Evolutionary conservation across 2,113 vertebrate genomes (phyloP).

Genomic region (Limanda limanda): DNA sequence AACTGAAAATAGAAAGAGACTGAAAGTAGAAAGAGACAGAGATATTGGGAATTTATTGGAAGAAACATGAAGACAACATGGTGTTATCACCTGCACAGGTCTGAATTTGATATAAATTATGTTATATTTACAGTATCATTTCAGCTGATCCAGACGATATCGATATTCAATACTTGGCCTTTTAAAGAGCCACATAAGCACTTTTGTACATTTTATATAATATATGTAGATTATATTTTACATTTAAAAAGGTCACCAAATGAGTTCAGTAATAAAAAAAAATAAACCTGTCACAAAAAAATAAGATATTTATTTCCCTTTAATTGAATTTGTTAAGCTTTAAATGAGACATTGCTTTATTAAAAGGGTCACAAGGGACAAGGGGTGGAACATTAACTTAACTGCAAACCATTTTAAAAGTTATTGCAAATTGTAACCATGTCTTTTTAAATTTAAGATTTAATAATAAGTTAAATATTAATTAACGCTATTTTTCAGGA

Average conservation of each 20-base stretch:
- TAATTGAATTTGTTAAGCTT: too few relatives aligned
- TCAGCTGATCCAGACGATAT: background rate
- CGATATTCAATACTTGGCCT: background rate
- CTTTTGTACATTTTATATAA: background rate
- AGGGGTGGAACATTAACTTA: too few relatives aligned
- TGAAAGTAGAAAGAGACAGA: constrained; percentile 11
- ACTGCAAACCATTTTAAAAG: too few relatives aligned
- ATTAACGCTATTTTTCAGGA: background rate
- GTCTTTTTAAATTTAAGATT: too few relatives aligned
- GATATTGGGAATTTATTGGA: background rate
- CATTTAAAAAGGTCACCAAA: background rate
- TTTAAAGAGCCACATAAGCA: background rate
- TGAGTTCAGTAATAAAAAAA: background rate
- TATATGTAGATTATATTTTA: background rate
- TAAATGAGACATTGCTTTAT: too few relatives aligned
- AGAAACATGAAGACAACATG: background rate
- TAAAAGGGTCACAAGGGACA: too few relatives aligned
- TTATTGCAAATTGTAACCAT: too few relatives aligned
- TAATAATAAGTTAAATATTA: too few relatives aligned
- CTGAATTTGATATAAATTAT: background rate
- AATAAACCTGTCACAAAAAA: too few relatives aligned
- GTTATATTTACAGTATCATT: background rate
- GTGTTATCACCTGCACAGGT: too few relatives aligned
- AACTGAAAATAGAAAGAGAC: too few relatives aligned
- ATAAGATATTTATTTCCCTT: too few relatives aligned